These are phyloP conservation scores for Leucozona laternaria DNA, from an alignment of 2,888 invertebrate genomes.

Conservation along the genomic window DNA sequence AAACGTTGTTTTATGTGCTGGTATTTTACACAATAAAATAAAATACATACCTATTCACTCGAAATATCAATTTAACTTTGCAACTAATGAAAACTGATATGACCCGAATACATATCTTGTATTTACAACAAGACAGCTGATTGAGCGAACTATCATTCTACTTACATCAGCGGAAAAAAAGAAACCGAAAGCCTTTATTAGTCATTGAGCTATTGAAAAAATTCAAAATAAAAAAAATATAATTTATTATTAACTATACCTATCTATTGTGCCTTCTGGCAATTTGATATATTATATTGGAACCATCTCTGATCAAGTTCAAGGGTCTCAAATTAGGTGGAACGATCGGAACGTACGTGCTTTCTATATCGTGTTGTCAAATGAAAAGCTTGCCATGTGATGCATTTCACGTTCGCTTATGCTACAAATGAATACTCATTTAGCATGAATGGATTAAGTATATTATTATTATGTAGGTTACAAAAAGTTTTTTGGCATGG, in stretches of 20 bases:
- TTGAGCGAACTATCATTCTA: constrained; percentile 23
- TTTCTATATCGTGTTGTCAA: constrained; percentile 29
- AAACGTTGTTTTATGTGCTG: neutral
- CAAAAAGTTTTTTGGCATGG: neutral
- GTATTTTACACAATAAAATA: neutral
- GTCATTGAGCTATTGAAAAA: constrained; percentile 14
- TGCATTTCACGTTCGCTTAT: constrained; percentile 22
- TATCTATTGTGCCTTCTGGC: constrained; percentile 6
- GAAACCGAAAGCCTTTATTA: constrained; percentile 19
- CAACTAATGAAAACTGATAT: constrained; percentile 36
- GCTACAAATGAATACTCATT: constrained; percentile 7
- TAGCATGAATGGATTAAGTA: neutral
- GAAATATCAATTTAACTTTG: constrained; percentile 5
- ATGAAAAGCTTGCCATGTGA: constrained; percentile 1
- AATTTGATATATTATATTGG: constrained; percentile 23
- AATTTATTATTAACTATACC: neutral
- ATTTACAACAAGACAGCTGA: constrained; percentile 31
- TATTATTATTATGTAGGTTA: neutral
- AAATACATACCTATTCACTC: neutral
- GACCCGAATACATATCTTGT: constrained; percentile 27
- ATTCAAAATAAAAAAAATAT: neutral
- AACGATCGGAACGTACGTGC: constrained; percentile 39
- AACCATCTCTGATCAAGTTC: constrained; percentile 40
- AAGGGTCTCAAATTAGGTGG: constrained; percentile 32
- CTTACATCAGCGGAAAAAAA: constrained; percentile 12